phyloP scores from a whole-genome alignment of 2,888 invertebrate genomes.

The Calameuta idolon region DNA sequence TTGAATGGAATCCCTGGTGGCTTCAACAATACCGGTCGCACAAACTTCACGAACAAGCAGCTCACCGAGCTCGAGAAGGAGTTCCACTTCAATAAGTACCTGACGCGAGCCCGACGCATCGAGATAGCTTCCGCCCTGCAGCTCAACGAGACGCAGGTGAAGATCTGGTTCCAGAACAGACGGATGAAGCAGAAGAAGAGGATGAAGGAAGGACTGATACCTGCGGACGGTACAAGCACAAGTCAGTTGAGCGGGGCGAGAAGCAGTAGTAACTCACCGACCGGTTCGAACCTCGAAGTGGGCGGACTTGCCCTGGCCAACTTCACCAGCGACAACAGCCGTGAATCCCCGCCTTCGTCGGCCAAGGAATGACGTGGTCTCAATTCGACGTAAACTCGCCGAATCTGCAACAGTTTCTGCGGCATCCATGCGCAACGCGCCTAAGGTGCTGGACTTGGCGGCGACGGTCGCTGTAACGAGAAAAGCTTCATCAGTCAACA shows the following conservation, averaged over 20 bases:
- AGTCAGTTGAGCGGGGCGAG: slow-evolving; percentile 61
- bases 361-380: slow-evolving; percentile 56
- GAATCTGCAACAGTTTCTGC: not conserved
- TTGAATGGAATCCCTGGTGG: slow-evolving; percentile 50
- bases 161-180: slow-evolving; percentile 99
- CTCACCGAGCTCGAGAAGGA: slow-evolving; percentile 99
- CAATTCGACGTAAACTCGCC: not conserved
- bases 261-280: slow-evolving; percentile 63
- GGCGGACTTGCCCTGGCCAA: slow-evolving; percentile 46
- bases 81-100: slow-evolving; percentile 99
- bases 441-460: not conserved
- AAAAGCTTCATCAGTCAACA: not conserved
- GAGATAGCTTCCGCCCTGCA: slow-evolving; percentile 97
- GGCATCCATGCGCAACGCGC: not conserved
- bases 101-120: slow-evolving; percentile 95
- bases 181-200: slow-evolving; percentile 99
- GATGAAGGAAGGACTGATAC: slow-evolving; percentile 91
- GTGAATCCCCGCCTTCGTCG: slow-evolving; percentile 71
- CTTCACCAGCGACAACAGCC: slow-evolving; percentile 78
- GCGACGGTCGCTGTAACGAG: not conserved
- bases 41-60: slow-evolving; percentile 99
- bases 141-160: slow-evolving; percentile 97
- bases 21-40: slow-evolving; percentile 89
- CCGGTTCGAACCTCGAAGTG: slow-evolving; percentile 56
- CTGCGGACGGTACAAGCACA: slow-evolving; percentile 68